phyloP scores from a whole-genome alignment of 1,140 invertebrate species.

The Drosophila orosa region DNA sequence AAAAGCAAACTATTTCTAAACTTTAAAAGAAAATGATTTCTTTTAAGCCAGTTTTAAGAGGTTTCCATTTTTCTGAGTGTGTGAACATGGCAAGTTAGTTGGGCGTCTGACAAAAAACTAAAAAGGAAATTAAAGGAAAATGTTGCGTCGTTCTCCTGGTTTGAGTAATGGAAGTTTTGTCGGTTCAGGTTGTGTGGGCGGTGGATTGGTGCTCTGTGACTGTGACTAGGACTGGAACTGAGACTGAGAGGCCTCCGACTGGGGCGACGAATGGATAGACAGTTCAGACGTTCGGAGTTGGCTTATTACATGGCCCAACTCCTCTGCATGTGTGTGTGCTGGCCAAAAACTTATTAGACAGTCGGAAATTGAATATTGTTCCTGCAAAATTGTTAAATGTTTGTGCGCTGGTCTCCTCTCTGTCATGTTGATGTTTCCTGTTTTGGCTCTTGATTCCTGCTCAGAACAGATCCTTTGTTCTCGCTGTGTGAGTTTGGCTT shows the following conservation, averaged over 20 bases:
- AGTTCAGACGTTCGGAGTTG: conserved; percentile 55
- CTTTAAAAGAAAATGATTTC: no score
- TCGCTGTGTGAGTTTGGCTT: conserved; percentile 10
- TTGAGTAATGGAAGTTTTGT: conserved; percentile 79
- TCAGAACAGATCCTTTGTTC: conserved; percentile 25
- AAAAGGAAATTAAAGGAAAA: conserved; percentile 82
- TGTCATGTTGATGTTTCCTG: conserved; percentile 62
- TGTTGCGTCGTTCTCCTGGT: conserved; percentile 63
- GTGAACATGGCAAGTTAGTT: conserved; percentile 57
- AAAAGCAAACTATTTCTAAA: no score
- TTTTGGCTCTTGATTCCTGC: conserved; percentile 38
- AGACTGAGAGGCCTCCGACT: conserved; percentile 11
- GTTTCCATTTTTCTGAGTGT: background rate
- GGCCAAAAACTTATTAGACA: conserved; percentile 80
- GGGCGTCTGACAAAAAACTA: conserved; percentile 61
- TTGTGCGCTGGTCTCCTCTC: conserved; percentile 38
- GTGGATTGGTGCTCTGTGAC: background rate
- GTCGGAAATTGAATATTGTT: conserved; percentile 82
- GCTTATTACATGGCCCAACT: conserved; percentile 71
- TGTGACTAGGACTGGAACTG: background rate
- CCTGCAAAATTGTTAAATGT: conserved; percentile 75
- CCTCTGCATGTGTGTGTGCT: conserved; percentile 45
- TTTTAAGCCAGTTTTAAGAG: background rate
- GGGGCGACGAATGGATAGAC: conserved; percentile 47
- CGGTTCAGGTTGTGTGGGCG: conserved; percentile 10